Evolutionary conservation across 2,888 invertebrate species (phyloP).

Genomic region (Cryptus armator): DNA sequence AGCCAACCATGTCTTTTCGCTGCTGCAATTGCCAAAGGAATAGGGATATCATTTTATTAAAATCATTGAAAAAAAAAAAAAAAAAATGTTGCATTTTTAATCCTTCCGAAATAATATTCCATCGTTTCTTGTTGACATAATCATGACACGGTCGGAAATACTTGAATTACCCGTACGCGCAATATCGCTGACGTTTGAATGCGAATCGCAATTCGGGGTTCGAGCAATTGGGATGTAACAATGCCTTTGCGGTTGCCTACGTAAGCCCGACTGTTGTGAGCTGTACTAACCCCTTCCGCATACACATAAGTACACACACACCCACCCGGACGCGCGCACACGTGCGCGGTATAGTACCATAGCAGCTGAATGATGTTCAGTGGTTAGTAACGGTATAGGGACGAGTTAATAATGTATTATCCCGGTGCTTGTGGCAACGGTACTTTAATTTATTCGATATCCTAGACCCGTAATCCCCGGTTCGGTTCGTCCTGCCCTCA

Average conservation of each 20-base stretch:
- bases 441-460: slow-evolving; percentile 62
- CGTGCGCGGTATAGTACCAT: not conserved
- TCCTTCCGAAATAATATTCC: not conserved
- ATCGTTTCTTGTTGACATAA: not conserved
- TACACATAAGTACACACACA: not conserved
- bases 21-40: too few relatives aligned
- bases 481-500: slow-evolving; percentile 28
- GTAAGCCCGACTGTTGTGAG: slow-evolving; percentile 21
- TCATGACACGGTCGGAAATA: not conserved
- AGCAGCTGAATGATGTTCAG: slow-evolving; percentile 21
- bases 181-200: not conserved
- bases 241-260: slow-evolving; percentile 27
- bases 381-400: slow-evolving; percentile 15
- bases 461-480: slow-evolving; percentile 40
- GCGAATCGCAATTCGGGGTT: slow-evolving; percentile 8
- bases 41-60: too few relatives aligned
- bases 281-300: slow-evolving; percentile 4
- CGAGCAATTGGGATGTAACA: slow-evolving; percentile 16
- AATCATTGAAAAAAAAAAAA: too few relatives aligned
- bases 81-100: too few relatives aligned
- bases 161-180: not conserved
- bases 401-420: slow-evolving; percentile 63
- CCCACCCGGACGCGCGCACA: not conserved
- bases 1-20: too few relatives aligned
- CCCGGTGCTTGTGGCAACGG: slow-evolving; percentile 50